phyloP scores from a whole-genome alignment of 2,888 invertebrate species.

The Oscheius myriophilus region DNA sequence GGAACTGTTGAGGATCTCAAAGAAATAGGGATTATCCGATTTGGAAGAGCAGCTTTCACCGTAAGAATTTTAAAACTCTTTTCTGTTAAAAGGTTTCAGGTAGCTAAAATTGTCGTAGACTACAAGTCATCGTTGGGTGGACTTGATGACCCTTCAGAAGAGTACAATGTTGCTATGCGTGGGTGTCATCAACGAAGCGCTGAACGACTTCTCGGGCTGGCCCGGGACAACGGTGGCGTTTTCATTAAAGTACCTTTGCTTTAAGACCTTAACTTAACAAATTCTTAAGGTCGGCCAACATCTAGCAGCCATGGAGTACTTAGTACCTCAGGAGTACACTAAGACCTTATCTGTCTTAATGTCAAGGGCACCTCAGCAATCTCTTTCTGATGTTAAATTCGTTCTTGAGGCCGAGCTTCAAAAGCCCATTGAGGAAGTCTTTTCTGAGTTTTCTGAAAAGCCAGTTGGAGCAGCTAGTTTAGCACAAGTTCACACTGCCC shows the following conservation, averaged over 20 bases:
- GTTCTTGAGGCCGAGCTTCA: conserved; percentile 90
- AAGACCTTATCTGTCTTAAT: conserved; percentile 89
- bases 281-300: conserved; percentile 80
- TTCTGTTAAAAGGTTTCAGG: conserved; percentile 31
- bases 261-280: background rate
- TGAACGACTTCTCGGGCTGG: conserved; percentile 84
- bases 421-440: conserved; percentile 75
- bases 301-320: conserved; percentile 91
- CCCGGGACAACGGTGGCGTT: conserved; percentile 90
- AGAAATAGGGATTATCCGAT: conserved; percentile 82
- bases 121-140: conserved; percentile 50
- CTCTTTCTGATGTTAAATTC: conserved; percentile 83
- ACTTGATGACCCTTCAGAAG: conserved; percentile 44
- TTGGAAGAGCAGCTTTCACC: conserved; percentile 86
- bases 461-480: conserved; percentile 94
- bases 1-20: conserved; percentile 17
- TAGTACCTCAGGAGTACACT: conserved; percentile 92
- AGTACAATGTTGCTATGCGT: conserved; percentile 52
- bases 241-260: conserved; percentile 83
- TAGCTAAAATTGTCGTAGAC: conserved; percentile 50
- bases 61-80: conserved; percentile 69
- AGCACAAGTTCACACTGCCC: conserved; percentile 75
- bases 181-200: conserved; percentile 86
- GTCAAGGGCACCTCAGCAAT: conserved; percentile 88
- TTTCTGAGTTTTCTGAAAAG: conserved; percentile 83